Conservation (phyloP, 2,888 invertebrate genomes). For the Apantesis nais region DNA sequence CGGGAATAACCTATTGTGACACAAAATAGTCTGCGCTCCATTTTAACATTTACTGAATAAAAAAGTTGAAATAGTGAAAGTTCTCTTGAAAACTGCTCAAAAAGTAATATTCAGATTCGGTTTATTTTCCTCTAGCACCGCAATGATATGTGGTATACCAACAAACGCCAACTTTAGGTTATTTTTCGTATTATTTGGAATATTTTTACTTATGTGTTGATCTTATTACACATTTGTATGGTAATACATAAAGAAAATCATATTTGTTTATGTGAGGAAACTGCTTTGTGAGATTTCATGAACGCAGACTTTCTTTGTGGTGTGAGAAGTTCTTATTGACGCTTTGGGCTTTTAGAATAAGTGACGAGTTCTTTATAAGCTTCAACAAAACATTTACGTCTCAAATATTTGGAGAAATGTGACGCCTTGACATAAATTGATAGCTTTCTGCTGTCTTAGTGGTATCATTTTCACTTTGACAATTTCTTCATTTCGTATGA, state of each 20-base stretch:
- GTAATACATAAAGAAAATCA: constrained; percentile 53
- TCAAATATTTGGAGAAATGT: neutral
- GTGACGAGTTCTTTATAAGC: constrained; percentile 17
- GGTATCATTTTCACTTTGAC: neutral
- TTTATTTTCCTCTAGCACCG: constrained; percentile 46
- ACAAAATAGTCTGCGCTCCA: constrained; percentile 56
- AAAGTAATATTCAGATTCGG: constrained; percentile 44
- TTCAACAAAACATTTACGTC: constrained; percentile 4
- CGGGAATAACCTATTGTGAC: constrained; percentile 66
- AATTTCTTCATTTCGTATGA: neutral
- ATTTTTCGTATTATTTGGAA: constrained; percentile 57
- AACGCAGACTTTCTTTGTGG: constrained; percentile 31
- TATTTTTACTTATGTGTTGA: constrained; percentile 57
- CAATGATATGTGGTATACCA: constrained; percentile 36
- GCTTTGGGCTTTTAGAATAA: constrained; percentile 27
- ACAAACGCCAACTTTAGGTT: constrained; percentile 44
- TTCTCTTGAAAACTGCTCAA: constrained; percentile 47
- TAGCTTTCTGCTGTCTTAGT: neutral
- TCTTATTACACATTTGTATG: constrained; percentile 66
- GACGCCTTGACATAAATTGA: neutral
- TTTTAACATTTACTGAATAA: constrained; percentile 57
- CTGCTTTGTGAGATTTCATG: constrained; percentile 37
- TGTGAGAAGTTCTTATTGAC: constrained; percentile 33
- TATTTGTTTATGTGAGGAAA: constrained; percentile 45
- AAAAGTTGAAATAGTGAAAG: constrained; percentile 55